These are phyloP conservation scores for Remorina albescens DNA, from an alignment of 2,797 vertebrate species.

Conservation along the genomic window DNA sequence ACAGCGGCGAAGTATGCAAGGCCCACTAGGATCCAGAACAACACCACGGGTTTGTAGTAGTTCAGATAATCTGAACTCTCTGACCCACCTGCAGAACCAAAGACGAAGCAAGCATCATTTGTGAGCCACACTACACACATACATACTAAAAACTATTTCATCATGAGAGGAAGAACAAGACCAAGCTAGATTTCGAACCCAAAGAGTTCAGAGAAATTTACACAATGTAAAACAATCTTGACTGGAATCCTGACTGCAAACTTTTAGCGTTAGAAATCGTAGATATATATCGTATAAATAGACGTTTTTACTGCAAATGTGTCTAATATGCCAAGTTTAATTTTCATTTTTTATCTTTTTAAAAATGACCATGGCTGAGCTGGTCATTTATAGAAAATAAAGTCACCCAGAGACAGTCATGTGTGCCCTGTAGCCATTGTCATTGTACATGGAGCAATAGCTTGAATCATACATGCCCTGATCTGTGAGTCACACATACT, in stretches of 20 bases:
- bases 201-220: too few species aligned
- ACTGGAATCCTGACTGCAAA: background rate
- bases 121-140: too few species aligned
- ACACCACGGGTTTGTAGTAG: conserved; percentile 97
- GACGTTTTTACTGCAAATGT: background rate
- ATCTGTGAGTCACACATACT: background rate
- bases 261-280: background rate
- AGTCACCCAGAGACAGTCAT: background rate
- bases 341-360: too few species aligned
- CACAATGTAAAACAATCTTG: background rate
- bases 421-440: background rate
- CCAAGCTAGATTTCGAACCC: background rate
- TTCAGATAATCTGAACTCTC: conserved; percentile 91
- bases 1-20: conserved; percentile 99
- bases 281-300: background rate
- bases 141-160: too few species aligned
- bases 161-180: background rate
- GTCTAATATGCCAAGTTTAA: too few species aligned
- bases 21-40: conserved; percentile 99
- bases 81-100: conserved; percentile 84
- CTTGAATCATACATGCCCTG: background rate
- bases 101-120: conserved; percentile 9
- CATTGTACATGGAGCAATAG: background rate
- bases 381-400: too few species aligned
- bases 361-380: too few species aligned